Base-by-base conservation (phyloP, 2,888 invertebrate species). In the Trissonchulus latispiculum region DNA sequence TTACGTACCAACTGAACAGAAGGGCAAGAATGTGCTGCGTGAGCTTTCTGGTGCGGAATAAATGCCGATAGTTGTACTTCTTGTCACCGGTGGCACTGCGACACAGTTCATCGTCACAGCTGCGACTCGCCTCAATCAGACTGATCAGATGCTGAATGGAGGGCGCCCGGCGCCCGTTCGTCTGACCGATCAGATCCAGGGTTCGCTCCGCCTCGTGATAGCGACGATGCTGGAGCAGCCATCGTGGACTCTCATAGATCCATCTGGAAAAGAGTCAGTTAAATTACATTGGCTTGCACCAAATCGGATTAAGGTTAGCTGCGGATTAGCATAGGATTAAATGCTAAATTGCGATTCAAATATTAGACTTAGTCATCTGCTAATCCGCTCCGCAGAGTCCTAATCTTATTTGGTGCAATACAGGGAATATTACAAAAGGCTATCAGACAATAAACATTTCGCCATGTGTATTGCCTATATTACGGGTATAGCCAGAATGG, bases 211-310 rank as follows among this genome's bases (percentile, higher is more conserved):
- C 69, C 28, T 33, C 36, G 2, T 68, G n/a, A n/a, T 68, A 68
- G n/a, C 36, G n/a, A n/a, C 69, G 36, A 33, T 68, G 69, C 28
- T 68, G 36, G n/a, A 68, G 33, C 28, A 32, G 69, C 69, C 69
- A 68, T 23, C 69, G 69, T n/a, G 69, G 69, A 33, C 69, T 68
- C 36, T 68, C 69, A 36, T 68, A 68, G n/a, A 68, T 36, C 28
- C 36, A 68, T n/a, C 66, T 64, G 66, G 8, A 64, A 64, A 64
- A 31, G 29, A 23, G 59, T 59, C 23, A 28, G 23, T 59, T 59
- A n/a, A n/a, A n/a, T n/a, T n/a, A n/a, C n/a, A n/a, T n/a, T n/a
- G n/a, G n/a, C n/a, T n/a, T n/a, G n/a, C n/a, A n/a, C n/a, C n/a
- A n/a, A n/a, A n/a, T n/a, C n/a, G n/a, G n/a, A n/a, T n/a, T n/a